Percentiles rank a stretch among this genome's conserved stretches.
Conservation (phyloP, 2,113 vertebrate genomes). For the Lamprologus callipterus region DNA sequence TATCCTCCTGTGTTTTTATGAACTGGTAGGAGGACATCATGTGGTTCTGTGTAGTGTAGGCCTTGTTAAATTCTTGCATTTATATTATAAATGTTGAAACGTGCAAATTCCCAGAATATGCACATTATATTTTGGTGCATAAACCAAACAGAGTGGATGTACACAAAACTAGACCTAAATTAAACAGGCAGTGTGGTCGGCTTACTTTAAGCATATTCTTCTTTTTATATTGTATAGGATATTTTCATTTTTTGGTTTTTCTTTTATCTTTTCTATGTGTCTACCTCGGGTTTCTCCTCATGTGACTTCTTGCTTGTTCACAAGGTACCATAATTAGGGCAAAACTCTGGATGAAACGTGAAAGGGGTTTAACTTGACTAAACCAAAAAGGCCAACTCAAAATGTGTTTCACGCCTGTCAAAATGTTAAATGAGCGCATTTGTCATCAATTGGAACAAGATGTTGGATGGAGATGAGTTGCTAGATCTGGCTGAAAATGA, state of each 20-base stretch:
- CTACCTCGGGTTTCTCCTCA: neutral
- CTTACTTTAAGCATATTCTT: neutral
- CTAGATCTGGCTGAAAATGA: neutral
- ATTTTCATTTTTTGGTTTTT: neutral
- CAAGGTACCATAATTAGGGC: neutral
- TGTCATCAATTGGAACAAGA: neutral
- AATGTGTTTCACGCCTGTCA: neutral
- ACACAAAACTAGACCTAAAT: accelerated
- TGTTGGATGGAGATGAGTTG: neutral
- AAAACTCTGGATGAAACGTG: neutral
- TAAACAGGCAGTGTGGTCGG: neutral
- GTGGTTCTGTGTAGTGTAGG: neutral
- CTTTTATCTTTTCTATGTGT: neutral
- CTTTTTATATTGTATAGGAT: neutral
- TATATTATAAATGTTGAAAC: neutral
- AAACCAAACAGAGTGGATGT: neutral
- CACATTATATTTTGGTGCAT: neutral
- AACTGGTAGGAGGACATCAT: neutral
- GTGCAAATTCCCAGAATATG: neutral
- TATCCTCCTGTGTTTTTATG: neutral
- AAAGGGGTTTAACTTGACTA: neutral
- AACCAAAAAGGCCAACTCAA: neutral
- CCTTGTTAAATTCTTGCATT: neutral
- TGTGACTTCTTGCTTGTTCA: neutral
- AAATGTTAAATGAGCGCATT: neutral